These are phyloP conservation scores for Frankliniella fusca DNA, from an alignment of 2,888 invertebrate genomes.

Conservation along the genomic window DNA sequence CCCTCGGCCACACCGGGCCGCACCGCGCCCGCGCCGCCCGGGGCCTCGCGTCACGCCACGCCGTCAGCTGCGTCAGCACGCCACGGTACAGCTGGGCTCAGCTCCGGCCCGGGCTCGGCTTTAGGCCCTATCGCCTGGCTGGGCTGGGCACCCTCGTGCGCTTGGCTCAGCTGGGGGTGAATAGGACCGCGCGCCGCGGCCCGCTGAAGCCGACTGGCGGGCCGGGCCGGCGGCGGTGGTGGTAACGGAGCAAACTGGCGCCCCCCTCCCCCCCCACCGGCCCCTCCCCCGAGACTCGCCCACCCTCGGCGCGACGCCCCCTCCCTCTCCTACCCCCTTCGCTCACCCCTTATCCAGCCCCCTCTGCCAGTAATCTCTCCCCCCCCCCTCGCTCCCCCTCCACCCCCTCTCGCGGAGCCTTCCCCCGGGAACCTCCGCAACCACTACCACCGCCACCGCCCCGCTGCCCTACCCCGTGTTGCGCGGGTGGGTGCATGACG, in stretches of 20 bases:
- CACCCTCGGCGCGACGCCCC: constrained; percentile 1
- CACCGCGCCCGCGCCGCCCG: background rate
- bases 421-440: background rate
- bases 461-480: background rate
- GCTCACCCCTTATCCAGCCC: background rate
- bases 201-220: constrained; percentile 5
- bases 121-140: background rate
- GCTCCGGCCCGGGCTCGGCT: background rate
- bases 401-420: background rate
- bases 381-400: too few relatives aligned
- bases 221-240: background rate
- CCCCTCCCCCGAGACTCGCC: background rate
- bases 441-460: background rate
- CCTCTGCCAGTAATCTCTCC: too few relatives aligned
- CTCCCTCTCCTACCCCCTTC: background rate
- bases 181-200: background rate
- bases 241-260: constrained; percentile 1
- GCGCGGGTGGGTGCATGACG: background rate
- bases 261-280: background rate
- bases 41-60: background rate
- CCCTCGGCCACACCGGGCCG: background rate
- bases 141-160: background rate
- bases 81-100: background rate
- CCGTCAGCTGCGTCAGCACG: background rate
- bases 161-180: background rate